Evolutionary conservation across 2,113 vertebrate genomes (phyloP), one percentile per base, ranked within the genome.

Genomic region (Dasypus novemcinctus): DNA sequence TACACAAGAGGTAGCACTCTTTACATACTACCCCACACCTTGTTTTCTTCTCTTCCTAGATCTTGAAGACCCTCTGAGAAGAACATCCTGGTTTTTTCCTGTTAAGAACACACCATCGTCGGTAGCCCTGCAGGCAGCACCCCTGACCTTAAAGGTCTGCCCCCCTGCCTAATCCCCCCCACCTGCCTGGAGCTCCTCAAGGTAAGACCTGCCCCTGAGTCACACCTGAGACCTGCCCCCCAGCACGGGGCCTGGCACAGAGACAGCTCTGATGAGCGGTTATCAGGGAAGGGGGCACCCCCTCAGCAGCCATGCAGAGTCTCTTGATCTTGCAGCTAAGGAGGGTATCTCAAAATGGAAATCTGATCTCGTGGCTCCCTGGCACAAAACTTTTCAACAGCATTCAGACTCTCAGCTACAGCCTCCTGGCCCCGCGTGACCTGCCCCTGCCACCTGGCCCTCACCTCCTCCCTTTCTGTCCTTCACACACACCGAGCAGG

Each of bases 61-160:
- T 2, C 29, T 38, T 72, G 25, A 68, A 46, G 72, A 38, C 27
- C 57, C 76, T 80, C 36, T 31, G 64, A 12, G 1, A 33, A 87
- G 36, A 8, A 15, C 36, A 1, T 13, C 46, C 15, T 38, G 23
- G 1, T 43, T 84, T 46, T 38, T 63, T 36, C 2, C 2, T 0
- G 1, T 7, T 23, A 5, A n/a, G 69, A 54, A 3, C 5, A 5
- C 5, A 1, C 25, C 57, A 12, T 18, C 52, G 63, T n/a, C 79
- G n/a, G 1, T 17, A 9, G 3, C 61, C 36, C 13, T 49, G 46
- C 8, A 9, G 46, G 46, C 4, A 38, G 25, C 17, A 2, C 0
- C 31, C 11, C 52, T n/a, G 41, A 49, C 38, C 74, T 79, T 80
- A n/a, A 74, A 14, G 0, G 9, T 43, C 25, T 46, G 2, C 69